Conservation (phyloP, 2,888 invertebrate genomes). For the Lamellibrachia satsuma region DNA sequence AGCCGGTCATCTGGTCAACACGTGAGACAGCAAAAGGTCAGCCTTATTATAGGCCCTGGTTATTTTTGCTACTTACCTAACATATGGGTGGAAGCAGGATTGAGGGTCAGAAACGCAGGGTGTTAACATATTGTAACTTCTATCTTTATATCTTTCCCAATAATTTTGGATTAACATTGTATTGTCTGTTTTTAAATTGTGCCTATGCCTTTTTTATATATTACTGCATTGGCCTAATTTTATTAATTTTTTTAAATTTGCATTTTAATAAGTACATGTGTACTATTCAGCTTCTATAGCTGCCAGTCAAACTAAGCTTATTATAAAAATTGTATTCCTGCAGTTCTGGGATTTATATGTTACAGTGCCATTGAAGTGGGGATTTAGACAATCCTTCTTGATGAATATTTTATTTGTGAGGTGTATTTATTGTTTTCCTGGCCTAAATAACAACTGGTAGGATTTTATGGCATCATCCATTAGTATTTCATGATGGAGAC, state of each 20-base stretch:
- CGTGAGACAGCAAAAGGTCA: neutral
- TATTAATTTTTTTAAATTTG: too few species aligned
- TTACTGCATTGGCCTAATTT: neutral
- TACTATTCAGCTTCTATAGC: too few species aligned
- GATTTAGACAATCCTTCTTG: neutral
- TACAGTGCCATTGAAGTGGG: neutral
- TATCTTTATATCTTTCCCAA: too few species aligned
- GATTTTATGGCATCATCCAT: neutral
- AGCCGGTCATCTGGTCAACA: neutral
- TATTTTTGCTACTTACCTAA: neutral
- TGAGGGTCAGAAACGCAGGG: too few species aligned
- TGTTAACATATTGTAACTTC: too few species aligned
- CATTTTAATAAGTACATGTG: too few species aligned
- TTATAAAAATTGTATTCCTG: neutral
- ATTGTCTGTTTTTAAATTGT: neutral
- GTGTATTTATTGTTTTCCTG: neutral
- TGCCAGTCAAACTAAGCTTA: too few species aligned
- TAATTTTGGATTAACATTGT: too few species aligned
- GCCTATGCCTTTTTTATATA: neutral
- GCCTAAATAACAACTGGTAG: neutral
- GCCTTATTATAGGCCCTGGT: neutral
- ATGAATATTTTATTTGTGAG: neutral
- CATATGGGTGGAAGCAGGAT: neutral
- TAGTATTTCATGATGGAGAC: neutral
- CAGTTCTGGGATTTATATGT: neutral